Evolutionary conservation across 2,888 invertebrate species (phyloP).

Genomic region (Cephus nigrinus): DNA sequence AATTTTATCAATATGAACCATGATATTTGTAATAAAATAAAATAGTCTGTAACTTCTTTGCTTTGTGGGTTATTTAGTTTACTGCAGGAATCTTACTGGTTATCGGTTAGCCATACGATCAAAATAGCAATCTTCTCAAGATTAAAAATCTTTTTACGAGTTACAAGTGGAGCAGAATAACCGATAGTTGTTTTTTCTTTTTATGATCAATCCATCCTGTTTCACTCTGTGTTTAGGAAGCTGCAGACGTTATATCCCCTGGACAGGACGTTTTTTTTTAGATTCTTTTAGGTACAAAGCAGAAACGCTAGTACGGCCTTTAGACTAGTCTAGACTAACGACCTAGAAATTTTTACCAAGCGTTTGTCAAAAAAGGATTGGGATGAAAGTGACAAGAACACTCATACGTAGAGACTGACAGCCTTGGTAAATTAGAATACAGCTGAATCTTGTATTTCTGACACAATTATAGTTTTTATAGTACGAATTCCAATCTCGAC

Average conservation of each 20-base stretch:
- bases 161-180: background rate
- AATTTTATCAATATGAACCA: background rate
- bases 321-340: background rate
- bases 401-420: background rate
- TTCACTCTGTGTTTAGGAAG: background rate
- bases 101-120: background rate
- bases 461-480: background rate
- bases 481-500: background rate
- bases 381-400: background rate
- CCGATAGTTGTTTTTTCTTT: background rate
- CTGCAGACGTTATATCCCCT: background rate
- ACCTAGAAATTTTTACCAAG: background rate
- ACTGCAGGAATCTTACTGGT: background rate
- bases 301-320: background rate
- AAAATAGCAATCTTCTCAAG: background rate
- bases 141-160: background rate
- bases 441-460: background rate
- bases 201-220: background rate
- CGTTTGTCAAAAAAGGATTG: background rate
- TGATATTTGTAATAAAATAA: background rate
- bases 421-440: background rate
- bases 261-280: background rate
- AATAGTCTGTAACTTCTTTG: background rate
- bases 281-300: background rate
- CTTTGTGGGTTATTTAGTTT: background rate